Conservation (phyloP, 2,113 vertebrate genomes). For the Triplophysa siluroides region DNA sequence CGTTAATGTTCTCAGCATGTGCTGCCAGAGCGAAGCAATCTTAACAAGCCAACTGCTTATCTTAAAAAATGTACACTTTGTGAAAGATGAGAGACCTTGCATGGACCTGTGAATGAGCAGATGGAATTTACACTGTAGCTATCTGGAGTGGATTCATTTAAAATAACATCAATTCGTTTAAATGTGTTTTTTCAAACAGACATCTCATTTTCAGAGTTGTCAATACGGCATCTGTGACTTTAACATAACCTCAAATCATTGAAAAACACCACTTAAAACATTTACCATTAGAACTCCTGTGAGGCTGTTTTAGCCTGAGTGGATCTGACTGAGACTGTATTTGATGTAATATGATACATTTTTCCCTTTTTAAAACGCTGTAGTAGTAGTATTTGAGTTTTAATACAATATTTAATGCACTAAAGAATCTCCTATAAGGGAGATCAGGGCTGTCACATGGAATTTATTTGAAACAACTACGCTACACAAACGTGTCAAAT, state of each 20-base stretch:
- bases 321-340: not conserved
- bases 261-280: not conserved
- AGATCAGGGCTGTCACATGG: too few relatives aligned
- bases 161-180: constrained; percentile 9
- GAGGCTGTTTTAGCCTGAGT: not conserved
- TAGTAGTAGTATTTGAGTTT: too few relatives aligned
- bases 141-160: not conserved
- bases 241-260: not conserved
- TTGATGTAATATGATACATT: not conserved
- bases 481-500: too few relatives aligned
- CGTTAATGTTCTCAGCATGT: not conserved
- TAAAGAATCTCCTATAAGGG: too few relatives aligned
- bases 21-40: not conserved
- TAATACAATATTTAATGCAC: too few relatives aligned
- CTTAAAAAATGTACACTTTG: not conserved
- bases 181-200: not conserved
- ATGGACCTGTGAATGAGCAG: not conserved
- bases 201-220: not conserved
- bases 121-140: not conserved
- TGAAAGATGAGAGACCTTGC: not conserved
- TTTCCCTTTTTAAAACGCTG: too few relatives aligned
- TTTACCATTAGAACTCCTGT: not conserved
- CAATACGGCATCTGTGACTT: not conserved
- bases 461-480: too few relatives aligned
- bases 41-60: not conserved